phyloP scores from a whole-genome alignment of 2,888 invertebrate genomes.

The Catocala sponsa region DNA sequence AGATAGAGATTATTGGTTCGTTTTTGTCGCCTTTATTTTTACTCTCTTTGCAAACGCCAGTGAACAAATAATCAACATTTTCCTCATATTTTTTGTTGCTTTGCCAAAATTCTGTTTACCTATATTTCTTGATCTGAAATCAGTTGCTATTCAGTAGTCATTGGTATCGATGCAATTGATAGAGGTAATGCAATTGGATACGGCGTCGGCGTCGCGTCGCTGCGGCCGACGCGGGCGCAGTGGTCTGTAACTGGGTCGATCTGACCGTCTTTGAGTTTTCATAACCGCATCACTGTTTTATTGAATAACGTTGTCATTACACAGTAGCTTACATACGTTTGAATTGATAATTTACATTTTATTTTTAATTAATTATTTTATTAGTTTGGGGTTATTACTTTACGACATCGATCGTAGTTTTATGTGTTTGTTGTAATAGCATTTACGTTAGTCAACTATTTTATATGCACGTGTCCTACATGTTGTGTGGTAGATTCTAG shows the following conservation, averaged over 20 bases:
- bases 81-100: neutral
- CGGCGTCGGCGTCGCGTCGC: conserved; percentile 1
- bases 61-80: neutral
- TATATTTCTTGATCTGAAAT: neutral
- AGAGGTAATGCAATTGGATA: conserved; percentile 19
- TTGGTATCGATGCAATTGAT: conserved; percentile 18
- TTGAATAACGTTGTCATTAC: conserved; percentile 17
- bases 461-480: too few relatives aligned
- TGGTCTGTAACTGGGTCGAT: conserved; percentile 33
- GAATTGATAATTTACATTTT: too few relatives aligned
- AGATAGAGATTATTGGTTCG: too few relatives aligned
- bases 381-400: too few relatives aligned
- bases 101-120: too few relatives aligned
- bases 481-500: too few relatives aligned
- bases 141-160: conserved; percentile 14
- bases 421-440: too few relatives aligned
- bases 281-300: conserved; percentile 23
- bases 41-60: too few relatives aligned
- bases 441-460: too few relatives aligned
- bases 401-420: too few relatives aligned
- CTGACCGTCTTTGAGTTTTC: conserved; percentile 18
- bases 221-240: conserved; percentile 6
- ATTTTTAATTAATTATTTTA: too few relatives aligned
- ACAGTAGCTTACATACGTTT: conserved; percentile 2
- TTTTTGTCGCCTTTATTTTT: too few relatives aligned